Percentiles rank a stretch among this genome's conserved stretches.
These are phyloP conservation scores for Calameuta pallipes DNA, from an alignment of 2,888 invertebrate species.

Conservation along the genomic window DNA sequence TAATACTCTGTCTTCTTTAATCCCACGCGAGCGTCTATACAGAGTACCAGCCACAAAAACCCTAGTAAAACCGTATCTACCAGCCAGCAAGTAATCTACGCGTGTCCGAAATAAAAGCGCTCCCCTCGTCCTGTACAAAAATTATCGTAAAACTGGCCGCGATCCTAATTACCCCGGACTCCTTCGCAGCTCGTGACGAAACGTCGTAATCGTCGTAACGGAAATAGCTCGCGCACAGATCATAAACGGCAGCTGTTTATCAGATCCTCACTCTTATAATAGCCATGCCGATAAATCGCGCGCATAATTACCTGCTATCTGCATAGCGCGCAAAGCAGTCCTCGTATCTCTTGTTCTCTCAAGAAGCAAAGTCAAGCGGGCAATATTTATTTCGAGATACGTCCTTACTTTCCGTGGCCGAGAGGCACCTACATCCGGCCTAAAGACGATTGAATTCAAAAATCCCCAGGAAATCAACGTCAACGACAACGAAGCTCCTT, in stretches of 20 bases:
- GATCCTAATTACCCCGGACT: not conserved
- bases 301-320: not conserved
- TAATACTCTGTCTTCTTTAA: not conserved
- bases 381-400: not conserved
- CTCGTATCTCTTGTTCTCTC: not conserved
- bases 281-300: not conserved
- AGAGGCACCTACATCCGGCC: not conserved
- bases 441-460: not conserved
- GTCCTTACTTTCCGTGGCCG: not conserved
- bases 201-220: constrained; percentile 52
- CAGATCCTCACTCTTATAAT: not conserved
- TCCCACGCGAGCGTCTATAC: not conserved
- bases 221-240: constrained; percentile 53
- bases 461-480: not conserved
- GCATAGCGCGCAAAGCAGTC: not conserved
- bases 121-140: too few species aligned
- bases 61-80: not conserved
- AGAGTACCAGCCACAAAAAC: not conserved
- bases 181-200: constrained; percentile 44
- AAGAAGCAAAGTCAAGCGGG: not conserved
- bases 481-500: not conserved
- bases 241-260: constrained; percentile 44
- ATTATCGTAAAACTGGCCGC: too few species aligned
- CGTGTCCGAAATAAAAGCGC: not conserved
- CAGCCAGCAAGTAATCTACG: not conserved